Conservation (phyloP, 2,797 vertebrate species). For the Rhyacichthys aspro region DNA sequence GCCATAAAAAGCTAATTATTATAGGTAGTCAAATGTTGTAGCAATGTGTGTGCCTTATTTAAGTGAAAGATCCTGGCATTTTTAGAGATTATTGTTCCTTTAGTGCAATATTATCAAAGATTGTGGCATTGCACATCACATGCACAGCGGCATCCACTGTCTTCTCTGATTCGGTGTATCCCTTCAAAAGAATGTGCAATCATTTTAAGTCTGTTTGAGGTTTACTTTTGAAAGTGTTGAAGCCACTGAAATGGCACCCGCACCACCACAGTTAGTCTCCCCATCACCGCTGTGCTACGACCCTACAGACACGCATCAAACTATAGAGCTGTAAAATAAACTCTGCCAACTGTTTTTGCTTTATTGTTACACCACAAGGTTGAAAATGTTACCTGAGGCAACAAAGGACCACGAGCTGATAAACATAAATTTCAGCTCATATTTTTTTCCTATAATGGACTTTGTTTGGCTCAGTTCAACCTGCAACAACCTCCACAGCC, state of each 20-base stretch:
- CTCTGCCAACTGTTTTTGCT: neutral
- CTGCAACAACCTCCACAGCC: too few species aligned
- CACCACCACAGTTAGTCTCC: conserved; percentile 6
- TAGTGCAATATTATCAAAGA: conserved; percentile 19
- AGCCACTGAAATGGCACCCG: conserved; percentile 7
- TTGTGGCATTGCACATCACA: neutral
- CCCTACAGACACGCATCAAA: neutral
- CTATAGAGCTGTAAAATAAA: too few species aligned
- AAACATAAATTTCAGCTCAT: too few species aligned
- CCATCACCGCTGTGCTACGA: neutral
- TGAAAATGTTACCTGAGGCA: neutral
- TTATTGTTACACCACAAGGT: neutral
- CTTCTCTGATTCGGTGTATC: conserved; percentile 7
- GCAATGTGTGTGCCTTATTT: conserved; percentile 10
- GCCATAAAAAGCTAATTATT: conserved; percentile 1
- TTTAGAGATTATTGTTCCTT: conserved; percentile 9
- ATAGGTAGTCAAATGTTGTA: conserved; percentile 2
- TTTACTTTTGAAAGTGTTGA: conserved; percentile 37
- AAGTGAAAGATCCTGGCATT: conserved; percentile 6
- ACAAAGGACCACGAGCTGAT: too few species aligned
- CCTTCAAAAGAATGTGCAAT: conserved; percentile 26
- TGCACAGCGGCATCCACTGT: neutral
- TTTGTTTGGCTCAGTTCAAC: too few species aligned
- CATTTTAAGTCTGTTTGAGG: conserved; percentile 31
- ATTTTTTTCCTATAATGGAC: too few species aligned